Evolutionary conservation across 2,113 vertebrate genomes (phyloP), one percentile per base, ranked within the genome.

Genomic region (Hyaena hyaena): DNA sequence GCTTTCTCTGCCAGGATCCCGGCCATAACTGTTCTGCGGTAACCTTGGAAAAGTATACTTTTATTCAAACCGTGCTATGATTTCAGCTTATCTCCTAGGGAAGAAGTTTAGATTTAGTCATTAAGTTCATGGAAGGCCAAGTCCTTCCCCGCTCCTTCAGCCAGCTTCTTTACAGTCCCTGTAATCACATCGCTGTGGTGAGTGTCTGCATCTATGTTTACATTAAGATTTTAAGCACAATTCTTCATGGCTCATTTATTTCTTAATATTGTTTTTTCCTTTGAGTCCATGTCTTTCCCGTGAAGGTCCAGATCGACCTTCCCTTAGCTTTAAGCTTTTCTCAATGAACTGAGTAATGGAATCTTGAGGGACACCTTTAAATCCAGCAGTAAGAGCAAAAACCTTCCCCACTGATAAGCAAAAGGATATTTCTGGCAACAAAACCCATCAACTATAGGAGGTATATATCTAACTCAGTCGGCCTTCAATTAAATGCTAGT

Each of bases 331-430:
- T 97, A 97, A 97, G 93, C 92, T 97, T 96, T 98, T 97, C 86
- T 98, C 95, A 98, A 86, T 97, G 96, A 98, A 97, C 95, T 97
- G 92, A 97, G 90, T 96, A 98, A 97, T 97, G 86, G 95, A 97
- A 97, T 98, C 89, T 93, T 84, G 80, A 96, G 96, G 95, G 92
- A 97, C 73, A 96, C 74, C 74, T 97, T 97, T 96, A 95, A 95
- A 96, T 87, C 89, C 92, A 96, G 84, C 79, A 76, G 31, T 28
- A 96, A 83, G 93, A 95, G 93, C 65, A 93, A 97, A 97, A 95
- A 43, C 92, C 76, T 97, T 97, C 45, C 94, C 92, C 55, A 90
- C 89, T 96, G 95, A 97, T 97, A 98, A 97, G 92, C 88, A 95
- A 97, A 90, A 93, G 58, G 82, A 95, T 97, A 96, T 97, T 97